These are phyloP conservation scores for Sus scrofa DNA, from an alignment of 2,113 vertebrate species.

Conservation along the genomic window T2T-Sscrofa CM000820.6:124067001-124067500, in stretches of 20 bases:
- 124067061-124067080: not conserved
- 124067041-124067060: not conserved
- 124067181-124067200: not conserved
- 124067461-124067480: conserved; percentile 2
- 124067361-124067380: not conserved
- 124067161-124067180: not conserved
- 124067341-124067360: not conserved
- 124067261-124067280: not conserved
- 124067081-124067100: not conserved
- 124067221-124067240: not conserved
- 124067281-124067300: not conserved
- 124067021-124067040: not conserved
- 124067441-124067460: conserved; percentile 22
- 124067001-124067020: not conserved
- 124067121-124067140: not conserved
- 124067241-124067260: not conserved
- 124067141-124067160: not conserved
- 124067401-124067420: not conserved
- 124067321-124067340: not conserved
- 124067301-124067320: not conserved
- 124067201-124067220: not conserved
- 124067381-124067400: not conserved
- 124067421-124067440: not conserved
- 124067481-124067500: conserved; percentile 17
- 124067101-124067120: not conserved